Percentiles rank a stretch among this genome's conserved stretches.
Evolutionary conservation across 2,113 vertebrate species (phyloP).

Genomic region (Myrmecobius fasciatus): DNA sequence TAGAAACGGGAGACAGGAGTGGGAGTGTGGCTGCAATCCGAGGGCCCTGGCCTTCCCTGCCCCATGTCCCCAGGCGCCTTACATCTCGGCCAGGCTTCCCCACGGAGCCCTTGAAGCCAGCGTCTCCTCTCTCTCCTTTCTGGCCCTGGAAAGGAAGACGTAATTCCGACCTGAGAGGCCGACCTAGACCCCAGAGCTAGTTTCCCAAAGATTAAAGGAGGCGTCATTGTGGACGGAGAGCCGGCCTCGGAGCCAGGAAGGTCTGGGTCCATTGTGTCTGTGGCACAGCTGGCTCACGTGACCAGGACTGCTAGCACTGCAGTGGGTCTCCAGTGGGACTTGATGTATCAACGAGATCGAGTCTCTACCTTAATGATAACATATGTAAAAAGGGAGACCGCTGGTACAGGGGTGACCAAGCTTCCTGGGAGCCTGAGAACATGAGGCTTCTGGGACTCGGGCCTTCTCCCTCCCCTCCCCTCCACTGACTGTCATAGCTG

Average conservation of each 20-base stretch:
- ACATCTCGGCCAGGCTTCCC: slow-evolving; percentile 93
- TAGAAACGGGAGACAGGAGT: neutral
- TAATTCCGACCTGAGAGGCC: neutral
- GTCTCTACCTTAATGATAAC: neutral
- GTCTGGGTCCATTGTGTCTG: neutral
- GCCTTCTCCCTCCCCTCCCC: too few relatives aligned
- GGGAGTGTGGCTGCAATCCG: neutral
- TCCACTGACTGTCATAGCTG: neutral
- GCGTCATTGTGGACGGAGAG: neutral
- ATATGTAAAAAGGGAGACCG: neutral
- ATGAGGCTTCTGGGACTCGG: neutral
- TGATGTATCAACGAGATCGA: neutral
- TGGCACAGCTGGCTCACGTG: neutral
- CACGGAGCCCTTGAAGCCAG: slow-evolving; percentile 86
- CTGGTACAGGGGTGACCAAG: neutral
- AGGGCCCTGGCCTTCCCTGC: neutral
- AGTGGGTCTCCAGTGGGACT: neutral
- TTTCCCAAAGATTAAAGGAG: neutral
- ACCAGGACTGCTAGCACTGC: neutral
- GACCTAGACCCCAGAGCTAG: too few relatives aligned
- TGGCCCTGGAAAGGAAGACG: slow-evolving; percentile 84
- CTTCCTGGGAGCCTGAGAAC: neutral
- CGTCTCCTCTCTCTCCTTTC: slow-evolving; percentile 92
- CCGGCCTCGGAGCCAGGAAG: neutral
- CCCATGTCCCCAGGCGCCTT: slow-evolving; percentile 71